Evolutionary conservation across 2,113 vertebrate species (phyloP), one percentile per base, ranked within the genome.

Genomic region (Oceanodroma tethys): DNA sequence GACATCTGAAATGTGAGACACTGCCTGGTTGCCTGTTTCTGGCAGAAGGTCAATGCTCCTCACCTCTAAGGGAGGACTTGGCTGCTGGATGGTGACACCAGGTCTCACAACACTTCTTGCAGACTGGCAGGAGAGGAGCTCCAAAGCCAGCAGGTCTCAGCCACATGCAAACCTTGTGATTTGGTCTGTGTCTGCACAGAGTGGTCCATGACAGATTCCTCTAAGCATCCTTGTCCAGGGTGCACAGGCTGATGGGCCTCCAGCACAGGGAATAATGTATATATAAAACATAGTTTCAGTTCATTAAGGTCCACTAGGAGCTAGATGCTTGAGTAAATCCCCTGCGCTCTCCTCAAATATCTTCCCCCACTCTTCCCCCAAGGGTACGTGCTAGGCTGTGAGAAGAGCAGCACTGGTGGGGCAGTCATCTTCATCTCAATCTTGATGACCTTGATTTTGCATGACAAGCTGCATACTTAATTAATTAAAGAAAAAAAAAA

Each of bases 401-500:
- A 45, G 55, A 68, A 45, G 67, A 78, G 68, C 80, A 55, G 50
- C 5, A 0, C n/a, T 7, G 8, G 42, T 8, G 27, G 82, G 32
- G n/a, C 75, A 86, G 25, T 66, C 68, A n/a, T 88, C 83, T 89
- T 36, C 88, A 71, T 79, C 78, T 92, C 89, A 40, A 48, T 94
- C 94, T 47, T 53, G 36, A 53, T 91, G 95, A 96, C 95, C 95
- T 97, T 96, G 94, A 96, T 96, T 91, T 74, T 55, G 47, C 80
- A 21, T 78, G 96, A 96, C 96, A 93, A 91, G 80, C 72, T 42
- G 65, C 95, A 94, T 81, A 94, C 91, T 95, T 91, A 83, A 96
- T 94, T 95, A 87, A 91, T 95, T 93, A 83, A 90, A 48, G 80
- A 45, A 78, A 81, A 83, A 78, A 81, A 83, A n/a, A 27, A 1